Base-by-base conservation (phyloP, 1,140 invertebrate species). In the Scaptomyza montana region DNA sequence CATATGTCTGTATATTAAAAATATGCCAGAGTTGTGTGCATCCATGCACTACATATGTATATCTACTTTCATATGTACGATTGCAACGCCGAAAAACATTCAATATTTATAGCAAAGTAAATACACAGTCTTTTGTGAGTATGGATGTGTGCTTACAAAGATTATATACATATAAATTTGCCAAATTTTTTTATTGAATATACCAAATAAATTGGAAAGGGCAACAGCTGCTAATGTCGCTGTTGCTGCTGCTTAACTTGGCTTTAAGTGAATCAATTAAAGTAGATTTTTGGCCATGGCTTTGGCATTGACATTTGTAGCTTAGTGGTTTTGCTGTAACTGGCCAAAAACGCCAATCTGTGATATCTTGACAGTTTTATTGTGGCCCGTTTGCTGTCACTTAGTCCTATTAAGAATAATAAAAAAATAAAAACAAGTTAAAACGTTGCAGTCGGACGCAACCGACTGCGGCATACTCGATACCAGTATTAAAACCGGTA, bases 351-450 rank as follows among this genome's bases (percentile, higher is more conserved):
- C 25, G 51, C 19, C 45, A 39, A 6, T 16, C 57, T 36, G 12
- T 69, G 81, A 87, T 82, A 70, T 87, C 78, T 82, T 79, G 81
- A 86, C 81, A 86, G 75, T 82, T 87, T 82, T 86, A 86, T 78
- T 86, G 82, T 78, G 74, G 50, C 41, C 63, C 65, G 47, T 65
- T 68, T 74, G 62, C 69, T 43, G 64, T 62, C 57, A 78, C 67
- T 76, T 68, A 72, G 9, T 65, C 71, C 62, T 74, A 70, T 76
- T 43, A n/a, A 4, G 39, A 43, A 36, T 0, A 9, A 36, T 1
- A 9, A 33, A 21, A 3, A 13, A 16, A 16, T 16, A 16, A 16
- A 16, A 16, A n/a, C n/a, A n/a, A n/a, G n/a, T n/a, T n/a, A n/a
- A n/a, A n/a, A n/a, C n/a, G n/a, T n/a, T n/a, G n/a, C n/a, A n/a